phyloP scores from a whole-genome alignment of 92 coral and sea anemone genomes.

The Palythoa grandiflora region DNA sequence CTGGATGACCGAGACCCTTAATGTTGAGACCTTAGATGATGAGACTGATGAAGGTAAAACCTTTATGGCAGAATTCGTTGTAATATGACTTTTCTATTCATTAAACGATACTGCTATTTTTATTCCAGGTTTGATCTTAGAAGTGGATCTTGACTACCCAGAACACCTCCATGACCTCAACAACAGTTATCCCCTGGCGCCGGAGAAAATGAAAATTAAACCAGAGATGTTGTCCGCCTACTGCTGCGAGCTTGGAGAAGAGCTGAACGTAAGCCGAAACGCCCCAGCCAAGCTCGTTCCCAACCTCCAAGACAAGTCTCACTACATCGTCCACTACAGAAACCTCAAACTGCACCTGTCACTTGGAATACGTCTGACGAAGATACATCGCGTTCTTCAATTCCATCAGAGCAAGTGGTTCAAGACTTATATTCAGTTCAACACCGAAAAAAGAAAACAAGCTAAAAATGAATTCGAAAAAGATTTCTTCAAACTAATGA shows the following conservation, averaged over 20 bases:
- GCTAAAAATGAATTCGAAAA: slow-evolving; percentile 56
- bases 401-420: slow-evolving; percentile 43
- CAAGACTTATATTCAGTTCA: slow-evolving; percentile 40
- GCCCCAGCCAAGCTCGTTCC: slow-evolving; percentile 38
- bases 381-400: slow-evolving; percentile 22
- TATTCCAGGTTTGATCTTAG: slow-evolving; percentile 21
- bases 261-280: background rate
- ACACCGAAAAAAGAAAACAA: slow-evolving; percentile 47
- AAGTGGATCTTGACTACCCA: slow-evolving; percentile 41
- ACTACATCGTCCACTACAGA: slow-evolving; percentile 51
- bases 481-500: background rate
- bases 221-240: slow-evolving; percentile 43
- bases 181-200: slow-evolving; percentile 51
- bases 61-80: no score
- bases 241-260: slow-evolving; percentile 13
- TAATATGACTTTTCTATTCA: no score
- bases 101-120: no score
- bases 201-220: slow-evolving; percentile 39
- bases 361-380: slow-evolving; percentile 43
- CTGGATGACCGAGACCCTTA: slow-evolving; percentile 22
- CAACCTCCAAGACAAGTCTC: slow-evolving; percentile 24
- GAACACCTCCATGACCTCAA: slow-evolving; percentile 39
- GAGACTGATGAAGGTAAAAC: slow-evolving; percentile 6
- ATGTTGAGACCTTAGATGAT: background rate
- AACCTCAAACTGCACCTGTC: slow-evolving; percentile 36